phyloP scores from a whole-genome alignment of 2,113 vertebrate species.

The Gadus macrocephalus region DNA sequence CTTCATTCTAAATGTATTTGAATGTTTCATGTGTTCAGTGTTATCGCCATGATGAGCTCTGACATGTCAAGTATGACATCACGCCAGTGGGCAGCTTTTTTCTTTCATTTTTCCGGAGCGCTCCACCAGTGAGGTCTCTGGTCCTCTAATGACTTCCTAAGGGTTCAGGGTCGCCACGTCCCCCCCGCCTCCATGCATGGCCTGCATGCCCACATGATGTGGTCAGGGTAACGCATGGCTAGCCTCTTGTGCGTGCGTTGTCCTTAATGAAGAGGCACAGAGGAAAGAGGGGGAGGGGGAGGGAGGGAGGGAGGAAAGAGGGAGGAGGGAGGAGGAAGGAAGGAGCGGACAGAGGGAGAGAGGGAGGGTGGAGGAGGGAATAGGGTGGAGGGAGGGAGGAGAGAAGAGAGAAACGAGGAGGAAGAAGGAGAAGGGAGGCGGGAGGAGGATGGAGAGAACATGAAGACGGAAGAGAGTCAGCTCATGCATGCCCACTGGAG shows the following conservation, averaged over 20 bases:
- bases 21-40: slow-evolving; percentile 44
- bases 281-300: no score
- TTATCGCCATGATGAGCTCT: slow-evolving; percentile 52
- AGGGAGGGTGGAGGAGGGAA: no score
- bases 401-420: no score
- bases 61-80: slow-evolving; percentile 69
- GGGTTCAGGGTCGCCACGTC: slow-evolving; percentile 43
- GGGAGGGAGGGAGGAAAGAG: not conserved
- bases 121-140: slow-evolving; percentile 65
- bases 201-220: slow-evolving; percentile 30
- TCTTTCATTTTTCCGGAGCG: slow-evolving; percentile 15
- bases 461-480: slow-evolving; percentile 63
- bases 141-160: slow-evolving; percentile 68
- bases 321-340: no score
- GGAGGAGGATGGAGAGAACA: slow-evolving; percentile 21
- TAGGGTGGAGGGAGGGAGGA: no score
- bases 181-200: slow-evolving; percentile 25
- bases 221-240: slow-evolving; percentile 59
- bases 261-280: slow-evolving; percentile 71
- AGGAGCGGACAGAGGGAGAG: slow-evolving; percentile 30
- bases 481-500: slow-evolving; percentile 69
- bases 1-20: slow-evolving; percentile 18
- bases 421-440: no score
- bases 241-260: slow-evolving; percentile 56
- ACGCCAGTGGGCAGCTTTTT: slow-evolving; percentile 59